Percentiles rank a stretch among this genome's conserved stretches.
phyloP scores from a whole-genome alignment of 2,113 vertebrate species.

The Capricornis sumatraensis region DNA sequence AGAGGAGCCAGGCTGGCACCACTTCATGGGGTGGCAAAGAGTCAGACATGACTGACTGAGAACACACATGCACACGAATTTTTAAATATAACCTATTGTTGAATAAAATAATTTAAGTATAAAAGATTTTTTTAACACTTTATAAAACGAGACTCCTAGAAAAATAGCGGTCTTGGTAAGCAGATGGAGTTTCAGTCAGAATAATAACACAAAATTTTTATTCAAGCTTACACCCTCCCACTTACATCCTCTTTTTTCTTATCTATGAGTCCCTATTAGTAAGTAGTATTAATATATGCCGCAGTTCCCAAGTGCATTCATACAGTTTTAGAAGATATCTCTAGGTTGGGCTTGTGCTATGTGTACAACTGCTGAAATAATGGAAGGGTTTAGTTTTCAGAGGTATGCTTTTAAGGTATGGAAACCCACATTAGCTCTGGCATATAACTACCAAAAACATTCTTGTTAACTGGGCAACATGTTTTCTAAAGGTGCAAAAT shows the following conservation, averaged over 20 bases:
- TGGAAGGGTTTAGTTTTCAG: neutral
- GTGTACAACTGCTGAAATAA: neutral
- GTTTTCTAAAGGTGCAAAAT: constrained; percentile 72
- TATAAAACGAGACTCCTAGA: neutral
- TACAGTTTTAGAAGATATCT: neutral
- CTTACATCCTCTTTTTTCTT: neutral
- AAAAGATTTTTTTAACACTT: neutral
- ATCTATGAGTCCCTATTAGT: neutral
- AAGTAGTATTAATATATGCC: neutral
- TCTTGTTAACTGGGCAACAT: constrained; percentile 72
- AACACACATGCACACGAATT: neutral
- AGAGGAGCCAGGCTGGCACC: neutral
- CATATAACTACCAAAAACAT: constrained; percentile 47
- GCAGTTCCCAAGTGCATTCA: neutral
- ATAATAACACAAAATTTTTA: constrained; percentile 43
- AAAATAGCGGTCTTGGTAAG: constrained; percentile 1
- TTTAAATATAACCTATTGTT: neutral
- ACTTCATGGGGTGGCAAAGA: neutral
- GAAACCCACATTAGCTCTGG: constrained; percentile 42
- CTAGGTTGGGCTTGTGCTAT: neutral
- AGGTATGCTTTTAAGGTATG: constrained; percentile 32
- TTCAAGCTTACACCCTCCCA: neutral
- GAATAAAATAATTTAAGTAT: neutral
- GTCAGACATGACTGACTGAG: neutral
- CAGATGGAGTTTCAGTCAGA: constrained; percentile 34